Base-by-base conservation (phyloP, 2,888 invertebrate genomes). In the Cataglyphis altisquamis region DNA sequence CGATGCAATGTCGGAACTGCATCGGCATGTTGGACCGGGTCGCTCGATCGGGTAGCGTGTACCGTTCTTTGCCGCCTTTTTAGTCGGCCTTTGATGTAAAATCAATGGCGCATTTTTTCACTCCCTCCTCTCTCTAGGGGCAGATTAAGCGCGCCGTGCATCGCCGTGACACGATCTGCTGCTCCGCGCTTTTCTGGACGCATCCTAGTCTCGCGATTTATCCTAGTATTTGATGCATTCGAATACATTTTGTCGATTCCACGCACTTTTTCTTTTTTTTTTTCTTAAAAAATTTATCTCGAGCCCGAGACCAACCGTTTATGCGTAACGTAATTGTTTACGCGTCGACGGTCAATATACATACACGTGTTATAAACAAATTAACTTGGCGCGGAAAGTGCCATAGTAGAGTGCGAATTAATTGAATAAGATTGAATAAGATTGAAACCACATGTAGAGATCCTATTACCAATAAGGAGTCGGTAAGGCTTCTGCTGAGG, bases 391-490 rank as follows among this genome's bases (percentile, higher is more conserved):
- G 52, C 3, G 52, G 2, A 6, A 21, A 60, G 32, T 25, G 4
- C 6, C 8, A n/a, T 18, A 45, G 45, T 66, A 87, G 87, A 91
- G 86, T 80, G 84, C 82, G 91, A 91, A 93, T 93, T 93, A 93
- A 87, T 87, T 86, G 89, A 92, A 92, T 93, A 94, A 94, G 94
- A 94, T 94, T 92, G 93, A 92, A 29, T 29, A 29, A 29, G 29
- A 91, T 93, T 94, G 94, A 95, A 95, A 95, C 94, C 94, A 93
- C 94, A 94, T 91, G 88, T 91, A 87, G 91, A 93, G 94, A 95
- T 94, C 94, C 94, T 93, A 95, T 95, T 95, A 95, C 94, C 89
- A 91, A 90, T 94, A 95, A 95, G 94, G 91, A 94, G 92, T 90
- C 90, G 89, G 92, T 94, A 94, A 94, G 94, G 94, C 94, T 95